Percentiles rank a stretch among this genome's conserved stretches.
Evolutionary conservation across 2,797 vertebrate genomes (phyloP).

Genomic region (Mionectes olivaceus): DNA sequence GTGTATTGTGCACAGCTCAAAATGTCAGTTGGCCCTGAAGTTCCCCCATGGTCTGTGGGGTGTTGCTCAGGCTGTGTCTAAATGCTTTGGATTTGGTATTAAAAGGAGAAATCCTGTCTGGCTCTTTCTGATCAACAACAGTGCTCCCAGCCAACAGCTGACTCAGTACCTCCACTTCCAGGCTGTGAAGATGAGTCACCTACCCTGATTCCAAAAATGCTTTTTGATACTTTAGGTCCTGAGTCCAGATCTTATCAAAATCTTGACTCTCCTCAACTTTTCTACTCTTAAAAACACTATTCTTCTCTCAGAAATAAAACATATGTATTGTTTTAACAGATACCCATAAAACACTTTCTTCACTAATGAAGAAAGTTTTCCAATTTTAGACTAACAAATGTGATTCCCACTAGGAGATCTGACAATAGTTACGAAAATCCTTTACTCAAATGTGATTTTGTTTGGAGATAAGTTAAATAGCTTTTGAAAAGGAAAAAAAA

Average conservation of each 20-base stretch:
- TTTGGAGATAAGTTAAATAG: neutral
- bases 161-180: slow-evolving; percentile 14
- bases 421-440: neutral
- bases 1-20: neutral
- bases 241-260: neutral
- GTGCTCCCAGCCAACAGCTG: neutral
- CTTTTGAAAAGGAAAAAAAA: neutral
- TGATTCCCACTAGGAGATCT: neutral
- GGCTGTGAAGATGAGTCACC: neutral
- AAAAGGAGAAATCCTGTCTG: neutral
- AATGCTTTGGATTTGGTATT: neutral
- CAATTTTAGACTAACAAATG: neutral
- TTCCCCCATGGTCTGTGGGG: neutral
- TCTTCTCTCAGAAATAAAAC: neutral
- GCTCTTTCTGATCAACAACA: neutral
- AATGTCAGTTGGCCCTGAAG: neutral
- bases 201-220: neutral
- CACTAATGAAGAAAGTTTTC: neutral
- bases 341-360: neutral
- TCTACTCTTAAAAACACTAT: neutral
- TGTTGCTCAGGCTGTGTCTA: neutral
- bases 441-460: neutral
- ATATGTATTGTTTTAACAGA: neutral
- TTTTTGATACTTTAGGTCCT: neutral
- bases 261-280: neutral